phyloP scores from a whole-genome alignment of 37 sponge, comb jelly and placozoan species.

The Crambe crambe region DNA sequence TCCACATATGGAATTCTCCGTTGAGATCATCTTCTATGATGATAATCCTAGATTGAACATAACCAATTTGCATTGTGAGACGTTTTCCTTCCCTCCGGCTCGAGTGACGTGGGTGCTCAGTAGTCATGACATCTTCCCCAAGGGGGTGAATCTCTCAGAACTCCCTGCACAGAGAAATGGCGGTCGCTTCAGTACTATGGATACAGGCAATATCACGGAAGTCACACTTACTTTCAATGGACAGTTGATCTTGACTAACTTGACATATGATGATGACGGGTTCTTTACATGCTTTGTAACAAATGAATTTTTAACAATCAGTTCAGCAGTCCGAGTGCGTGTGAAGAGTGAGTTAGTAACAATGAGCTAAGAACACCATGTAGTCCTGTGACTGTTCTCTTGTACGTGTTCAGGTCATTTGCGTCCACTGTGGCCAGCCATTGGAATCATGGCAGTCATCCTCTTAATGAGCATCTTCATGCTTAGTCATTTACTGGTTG shows the following conservation, averaged over 20 bases:
- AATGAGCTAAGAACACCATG: background rate
- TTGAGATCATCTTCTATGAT: background rate
- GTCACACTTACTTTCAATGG: background rate
- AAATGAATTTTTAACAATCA: background rate
- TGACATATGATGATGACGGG: background rate
- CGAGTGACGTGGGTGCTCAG: background rate
- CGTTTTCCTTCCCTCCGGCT: background rate
- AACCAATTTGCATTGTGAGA: background rate
- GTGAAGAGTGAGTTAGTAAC: background rate
- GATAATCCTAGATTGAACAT: background rate
- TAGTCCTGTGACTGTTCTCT: background rate
- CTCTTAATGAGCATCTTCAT: conserved; percentile 43
- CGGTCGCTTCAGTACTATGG: background rate
- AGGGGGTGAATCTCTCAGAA: background rate
- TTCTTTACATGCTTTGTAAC: background rate
- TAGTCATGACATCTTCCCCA: background rate
- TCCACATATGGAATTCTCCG: background rate
- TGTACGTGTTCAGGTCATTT: no score
- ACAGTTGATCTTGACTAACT: background rate
- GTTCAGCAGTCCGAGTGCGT: background rate
- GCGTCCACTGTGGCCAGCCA: conserved; percentile 52
- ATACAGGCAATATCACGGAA: background rate
- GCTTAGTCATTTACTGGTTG: conserved; percentile 5
- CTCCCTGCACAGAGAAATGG: conserved; percentile 1
- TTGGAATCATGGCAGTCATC: conserved; percentile 38